Evolutionary conservation across 2,113 vertebrate genomes (phyloP).

Genomic region (Scartelaos histophorus): DNA sequence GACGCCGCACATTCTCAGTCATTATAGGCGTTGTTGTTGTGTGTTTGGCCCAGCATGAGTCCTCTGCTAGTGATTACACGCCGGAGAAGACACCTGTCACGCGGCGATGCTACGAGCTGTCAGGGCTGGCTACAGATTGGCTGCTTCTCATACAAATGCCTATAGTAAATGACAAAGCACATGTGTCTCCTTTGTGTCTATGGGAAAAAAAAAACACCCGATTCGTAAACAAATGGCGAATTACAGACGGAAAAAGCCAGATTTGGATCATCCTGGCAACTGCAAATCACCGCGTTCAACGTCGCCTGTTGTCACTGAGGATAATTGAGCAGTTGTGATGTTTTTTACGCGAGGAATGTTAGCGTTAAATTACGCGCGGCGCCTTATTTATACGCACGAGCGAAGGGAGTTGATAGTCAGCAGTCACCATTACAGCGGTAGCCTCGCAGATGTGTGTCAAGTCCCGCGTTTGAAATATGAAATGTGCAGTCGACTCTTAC

Average conservation of each 20-base stretch:
- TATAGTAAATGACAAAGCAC: constrained; percentile 40
- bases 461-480: constrained; percentile 34
- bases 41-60: constrained; percentile 61
- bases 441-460: constrained; percentile 44
- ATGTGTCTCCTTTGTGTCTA: constrained; percentile 33
- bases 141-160: constrained; percentile 44
- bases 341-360: constrained; percentile 18
- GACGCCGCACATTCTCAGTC: constrained; percentile 52
- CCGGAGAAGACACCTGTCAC: constrained; percentile 61
- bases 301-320: constrained; percentile 20
- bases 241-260: neutral
- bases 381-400: constrained; percentile 34
- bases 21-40: constrained; percentile 64
- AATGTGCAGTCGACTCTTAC: constrained; percentile 26
- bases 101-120: constrained; percentile 58
- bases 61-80: constrained; percentile 63
- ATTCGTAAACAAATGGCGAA: constrained; percentile 48
- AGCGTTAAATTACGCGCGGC: constrained; percentile 32
- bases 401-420: constrained; percentile 47
- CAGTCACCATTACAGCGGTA: constrained; percentile 38
- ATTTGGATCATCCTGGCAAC: constrained; percentile 13
- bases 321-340: constrained; percentile 16
- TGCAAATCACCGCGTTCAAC: neutral
- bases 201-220: constrained; percentile 34
- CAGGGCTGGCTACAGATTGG: constrained; percentile 56